These are phyloP conservation scores for Archips crataeganus DNA, from an alignment of 2,888 invertebrate genomes.

Conservation along the genomic window DNA sequence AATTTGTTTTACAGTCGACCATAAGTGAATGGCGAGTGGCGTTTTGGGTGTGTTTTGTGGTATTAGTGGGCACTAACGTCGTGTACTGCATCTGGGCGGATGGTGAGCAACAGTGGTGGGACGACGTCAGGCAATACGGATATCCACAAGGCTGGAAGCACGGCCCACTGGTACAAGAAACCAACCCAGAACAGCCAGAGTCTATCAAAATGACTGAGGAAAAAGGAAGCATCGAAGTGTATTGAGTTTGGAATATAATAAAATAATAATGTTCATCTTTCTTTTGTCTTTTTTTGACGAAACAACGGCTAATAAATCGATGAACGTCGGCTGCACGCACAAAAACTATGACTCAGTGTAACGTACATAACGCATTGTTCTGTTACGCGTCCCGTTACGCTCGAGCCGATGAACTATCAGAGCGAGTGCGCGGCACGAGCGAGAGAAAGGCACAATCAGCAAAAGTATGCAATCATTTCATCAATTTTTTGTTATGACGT, in stretches of 20 bases:
- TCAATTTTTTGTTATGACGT: too few relatives aligned
- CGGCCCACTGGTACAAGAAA: conserved; percentile 48
- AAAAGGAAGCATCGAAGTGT: not conserved
- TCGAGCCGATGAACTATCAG: too few relatives aligned
- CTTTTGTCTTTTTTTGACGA: too few relatives aligned
- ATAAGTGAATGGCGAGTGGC: conserved; percentile 82
- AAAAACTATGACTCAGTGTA: too few relatives aligned
- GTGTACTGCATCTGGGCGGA: conserved; percentile 86
- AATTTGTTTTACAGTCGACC: conserved; percentile 61
- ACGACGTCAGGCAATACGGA: conserved; percentile 70
- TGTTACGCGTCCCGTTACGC: too few relatives aligned
- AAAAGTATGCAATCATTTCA: too few relatives aligned
- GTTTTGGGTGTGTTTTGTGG: conserved; percentile 87
- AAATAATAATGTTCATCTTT: too few relatives aligned
- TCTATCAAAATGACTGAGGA: conserved; percentile 40
- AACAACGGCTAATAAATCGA: too few relatives aligned
- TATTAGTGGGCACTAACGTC: conserved; percentile 84
- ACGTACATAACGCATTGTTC: too few relatives aligned
- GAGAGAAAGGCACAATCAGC: too few relatives aligned
- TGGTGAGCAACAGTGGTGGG: conserved; percentile 88
- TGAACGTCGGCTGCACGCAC: too few relatives aligned
- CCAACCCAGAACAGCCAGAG: conserved; percentile 48
- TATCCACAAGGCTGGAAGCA: conserved; percentile 55
- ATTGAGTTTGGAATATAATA: not conserved
- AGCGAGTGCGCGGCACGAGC: too few relatives aligned